Evolutionary conservation across 2,113 vertebrate genomes (phyloP), one percentile per base, ranked within the genome.

Genomic region (Myxocyprinus asiaticus): DNA sequence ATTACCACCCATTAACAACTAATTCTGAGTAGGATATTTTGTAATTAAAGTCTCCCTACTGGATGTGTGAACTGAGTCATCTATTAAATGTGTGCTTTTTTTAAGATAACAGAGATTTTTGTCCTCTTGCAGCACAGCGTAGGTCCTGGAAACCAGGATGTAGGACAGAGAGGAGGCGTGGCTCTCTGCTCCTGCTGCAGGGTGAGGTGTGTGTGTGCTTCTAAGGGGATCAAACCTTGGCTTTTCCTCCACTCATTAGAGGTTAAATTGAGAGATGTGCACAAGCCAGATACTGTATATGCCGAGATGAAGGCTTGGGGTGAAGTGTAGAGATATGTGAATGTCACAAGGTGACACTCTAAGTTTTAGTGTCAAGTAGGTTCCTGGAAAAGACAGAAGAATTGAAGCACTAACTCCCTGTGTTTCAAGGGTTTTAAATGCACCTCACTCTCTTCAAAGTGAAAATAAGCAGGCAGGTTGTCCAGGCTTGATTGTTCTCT

Each of bases 401-500:
- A 51, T 9, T 43, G 64, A 48, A 65, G 44, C 55, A 62, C 64
- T 62, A 22, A 17, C 17, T 48, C 45, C 42, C 58, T 45, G n/a
- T 4, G 11, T 50, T 53, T 11, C 8, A 42, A 79, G 85, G 64
- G 67, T 88, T 74, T 89, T 81, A 87, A 88, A 88, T 83, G 89
- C 83, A 89, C 80, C 78, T 89, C 84, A 85, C 62, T 59, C 9
- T 56, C 17, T 58, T 61, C 12, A 56, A 58, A 15, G 22, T 15
- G 17, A 17, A 7, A 50, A 15, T 44, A 67, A 59, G 84, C 61
- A 50, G 51, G 83, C 80, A 81, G 85, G 88, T 82, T 83, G 86
- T 91, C 86, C 83, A 84, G 84, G 84, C 88, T 88, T 86, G 87
- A 84, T 86, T 87, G 86, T 80, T 86, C 81, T 89, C 74, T 61